phyloP scores from a whole-genome alignment of 2,888 invertebrate species.

The Bedellia somnulentella region DNA sequence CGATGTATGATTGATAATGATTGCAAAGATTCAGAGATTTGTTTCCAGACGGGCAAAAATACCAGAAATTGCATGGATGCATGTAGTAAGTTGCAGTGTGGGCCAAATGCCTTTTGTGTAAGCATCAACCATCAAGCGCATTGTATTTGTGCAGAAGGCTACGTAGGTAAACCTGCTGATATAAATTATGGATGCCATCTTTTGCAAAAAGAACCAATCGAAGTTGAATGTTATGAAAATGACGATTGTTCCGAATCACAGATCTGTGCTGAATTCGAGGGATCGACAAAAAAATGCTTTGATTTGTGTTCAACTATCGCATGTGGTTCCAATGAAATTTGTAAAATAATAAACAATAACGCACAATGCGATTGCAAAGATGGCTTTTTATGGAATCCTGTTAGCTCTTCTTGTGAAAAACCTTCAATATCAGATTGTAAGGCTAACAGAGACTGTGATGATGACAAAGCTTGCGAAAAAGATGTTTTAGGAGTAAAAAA shows the following conservation, averaged over 20 bases:
- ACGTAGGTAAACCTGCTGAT: conserved; percentile 80
- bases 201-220: conserved; percentile 59
- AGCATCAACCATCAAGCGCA: conserved; percentile 82
- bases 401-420: conserved; percentile 79
- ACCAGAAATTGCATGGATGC: conserved; percentile 83
- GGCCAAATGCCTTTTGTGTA: conserved; percentile 86
- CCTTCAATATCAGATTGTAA: conserved; percentile 84
- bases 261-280: conserved; percentile 67
- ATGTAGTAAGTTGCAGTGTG: conserved; percentile 85
- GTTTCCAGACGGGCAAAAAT: conserved; percentile 80
- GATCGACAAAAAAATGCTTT: conserved; percentile 69
- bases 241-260: conserved; percentile 72
- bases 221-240: conserved; percentile 67
- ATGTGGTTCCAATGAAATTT: conserved; percentile 82
- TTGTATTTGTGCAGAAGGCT: conserved; percentile 84
- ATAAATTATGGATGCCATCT: conserved; percentile 77
- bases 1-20: conserved; percentile 82
- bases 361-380: conserved; percentile 80
- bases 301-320: conserved; percentile 79
- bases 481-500: conserved; percentile 84
- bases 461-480: conserved; percentile 73
- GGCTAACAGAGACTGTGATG: conserved; percentile 69
- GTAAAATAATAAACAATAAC: conserved; percentile 69
- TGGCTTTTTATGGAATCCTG: conserved; percentile 82
- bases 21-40: conserved; percentile 83